Evolutionary conservation across 1,140 invertebrate species (phyloP).

Genomic region (Trichonephila clavipes): DNA sequence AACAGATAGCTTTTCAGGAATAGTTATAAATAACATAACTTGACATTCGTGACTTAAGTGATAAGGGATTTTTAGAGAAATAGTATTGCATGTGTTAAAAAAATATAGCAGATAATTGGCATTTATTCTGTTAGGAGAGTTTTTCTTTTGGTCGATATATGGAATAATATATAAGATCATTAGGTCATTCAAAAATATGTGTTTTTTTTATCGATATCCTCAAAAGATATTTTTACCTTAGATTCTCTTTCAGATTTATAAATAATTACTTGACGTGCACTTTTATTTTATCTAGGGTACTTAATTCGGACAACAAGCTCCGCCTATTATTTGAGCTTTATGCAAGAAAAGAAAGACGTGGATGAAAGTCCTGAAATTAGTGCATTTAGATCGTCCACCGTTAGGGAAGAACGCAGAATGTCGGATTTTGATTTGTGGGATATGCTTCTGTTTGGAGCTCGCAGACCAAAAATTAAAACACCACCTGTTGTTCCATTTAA

Average conservation of each 20-base stretch:
- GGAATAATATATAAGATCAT: not conserved
- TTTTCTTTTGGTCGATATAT: not conserved
- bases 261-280: constrained; percentile 13
- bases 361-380: constrained; percentile 21
- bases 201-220: not conserved
- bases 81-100: too few relatives aligned
- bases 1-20: too few relatives aligned
- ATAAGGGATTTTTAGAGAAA: too few relatives aligned
- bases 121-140: too few relatives aligned
- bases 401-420: constrained; percentile 34
- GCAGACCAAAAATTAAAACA: constrained; percentile 60
- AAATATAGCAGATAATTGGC: too few relatives aligned
- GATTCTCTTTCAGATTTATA: not conserved
- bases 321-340: not conserved
- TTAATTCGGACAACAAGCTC: not conserved
- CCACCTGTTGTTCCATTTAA: constrained; percentile 38
- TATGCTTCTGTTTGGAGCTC: constrained; percentile 48
- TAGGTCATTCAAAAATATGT: not conserved
- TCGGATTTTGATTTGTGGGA: constrained; percentile 68
- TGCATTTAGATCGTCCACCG: constrained; percentile 14
- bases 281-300: constrained; percentile 31
- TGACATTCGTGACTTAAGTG: too few relatives aligned
- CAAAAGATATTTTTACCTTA: constrained; percentile 4
- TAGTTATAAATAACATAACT: too few relatives aligned
- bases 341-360: constrained; percentile 29